These are phyloP conservation scores for Bombus balteatus DNA, from an alignment of 1,140 invertebrate genomes.

Conservation along the genomic window DNA sequence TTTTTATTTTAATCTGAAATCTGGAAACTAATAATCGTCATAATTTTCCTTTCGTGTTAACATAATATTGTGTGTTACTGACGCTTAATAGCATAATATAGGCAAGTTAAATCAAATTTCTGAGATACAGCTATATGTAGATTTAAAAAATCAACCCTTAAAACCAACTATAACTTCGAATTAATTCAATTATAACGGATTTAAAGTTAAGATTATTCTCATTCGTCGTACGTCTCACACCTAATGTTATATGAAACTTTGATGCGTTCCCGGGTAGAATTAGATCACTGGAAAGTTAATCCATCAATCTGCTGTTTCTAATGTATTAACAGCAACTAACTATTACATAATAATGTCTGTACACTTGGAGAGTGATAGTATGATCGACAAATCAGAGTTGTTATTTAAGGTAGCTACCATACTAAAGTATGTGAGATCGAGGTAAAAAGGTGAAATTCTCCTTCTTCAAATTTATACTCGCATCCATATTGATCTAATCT, in stretches of 20 bases:
- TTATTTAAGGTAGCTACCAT: neutral
- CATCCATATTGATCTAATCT: constrained; percentile 22
- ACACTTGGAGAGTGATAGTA: neutral
- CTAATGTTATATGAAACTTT: no score
- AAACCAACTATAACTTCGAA: no score
- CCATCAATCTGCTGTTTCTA: neutral
- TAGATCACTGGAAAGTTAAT: neutral
- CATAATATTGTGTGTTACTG: no score
- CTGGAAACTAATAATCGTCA: no score
- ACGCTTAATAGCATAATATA: no score
- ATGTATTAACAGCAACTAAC: neutral
- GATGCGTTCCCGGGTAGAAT: neutral
- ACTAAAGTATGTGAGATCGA: neutral
- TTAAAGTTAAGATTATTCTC: neutral
- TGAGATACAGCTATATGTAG: no score
- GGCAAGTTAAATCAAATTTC: no score
- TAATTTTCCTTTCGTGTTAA: no score
- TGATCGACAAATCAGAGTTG: neutral
- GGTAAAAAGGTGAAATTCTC: neutral
- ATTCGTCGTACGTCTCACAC: neutral
- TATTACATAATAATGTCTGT: neutral
- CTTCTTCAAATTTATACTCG: constrained; percentile 25
- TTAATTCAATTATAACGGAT: no score
- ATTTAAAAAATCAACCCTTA: no score
- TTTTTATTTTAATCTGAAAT: no score